Percentiles rank a stretch among this genome's conserved stretches.
These are phyloP conservation scores for Columba guinea DNA, from an alignment of 2,797 vertebrate genomes.

Conservation along the genomic window DNA sequence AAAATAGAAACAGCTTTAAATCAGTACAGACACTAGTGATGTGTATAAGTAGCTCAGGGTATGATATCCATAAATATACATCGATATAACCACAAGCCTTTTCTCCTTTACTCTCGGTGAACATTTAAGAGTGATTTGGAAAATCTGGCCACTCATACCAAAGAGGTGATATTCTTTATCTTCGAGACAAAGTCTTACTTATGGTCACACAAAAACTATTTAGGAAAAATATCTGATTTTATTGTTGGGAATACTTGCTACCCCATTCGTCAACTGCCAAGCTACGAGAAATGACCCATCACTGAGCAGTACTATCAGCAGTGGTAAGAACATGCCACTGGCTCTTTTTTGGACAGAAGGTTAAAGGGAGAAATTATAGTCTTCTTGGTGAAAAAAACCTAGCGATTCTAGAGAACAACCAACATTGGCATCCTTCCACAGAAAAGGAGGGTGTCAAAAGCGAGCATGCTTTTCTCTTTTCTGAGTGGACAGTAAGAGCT, in stretches of 20 bases:
- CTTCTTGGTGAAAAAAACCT: neutral
- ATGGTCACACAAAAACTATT: neutral
- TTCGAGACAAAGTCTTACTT: neutral
- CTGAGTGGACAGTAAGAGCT: neutral
- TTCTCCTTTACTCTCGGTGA: neutral
- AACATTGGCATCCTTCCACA: neutral
- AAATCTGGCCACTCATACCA: neutral
- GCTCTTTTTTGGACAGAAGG: neutral
- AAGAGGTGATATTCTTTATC: neutral
- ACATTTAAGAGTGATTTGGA: neutral
- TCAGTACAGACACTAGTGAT: neutral
- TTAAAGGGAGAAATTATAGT: neutral
- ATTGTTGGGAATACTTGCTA: neutral
- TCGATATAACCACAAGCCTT: neutral
- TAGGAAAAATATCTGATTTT: neutral
- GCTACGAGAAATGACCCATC: neutral
- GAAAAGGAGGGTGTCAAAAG: neutral
- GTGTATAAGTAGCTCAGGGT: neutral
- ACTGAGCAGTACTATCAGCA: neutral
- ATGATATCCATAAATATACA: neutral
- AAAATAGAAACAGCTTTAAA: neutral
- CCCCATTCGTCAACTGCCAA: neutral
- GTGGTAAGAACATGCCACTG: neutral
- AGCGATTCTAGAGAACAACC: neutral
- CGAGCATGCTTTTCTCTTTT: neutral